These are phyloP conservation scores for Diploptera punctata DNA, from an alignment of 2,888 invertebrate species.

Conservation along the genomic window DNA sequence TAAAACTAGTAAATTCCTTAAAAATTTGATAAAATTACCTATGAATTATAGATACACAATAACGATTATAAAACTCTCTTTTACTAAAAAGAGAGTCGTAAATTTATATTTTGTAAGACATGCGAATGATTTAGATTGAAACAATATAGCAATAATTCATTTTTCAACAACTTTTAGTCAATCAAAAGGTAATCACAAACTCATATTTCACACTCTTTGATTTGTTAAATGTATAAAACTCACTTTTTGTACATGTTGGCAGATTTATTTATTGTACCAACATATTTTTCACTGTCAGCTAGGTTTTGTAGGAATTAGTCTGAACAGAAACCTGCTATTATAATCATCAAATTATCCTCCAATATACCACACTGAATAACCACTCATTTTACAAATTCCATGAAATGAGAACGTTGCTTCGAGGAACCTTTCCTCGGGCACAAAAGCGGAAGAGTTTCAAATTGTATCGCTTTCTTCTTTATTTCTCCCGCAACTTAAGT, in stretches of 20 bases:
- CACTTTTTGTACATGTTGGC: not conserved
- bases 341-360: not conserved
- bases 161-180: not conserved
- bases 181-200: not conserved
- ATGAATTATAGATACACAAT: not conserved
- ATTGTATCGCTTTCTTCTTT: not conserved
- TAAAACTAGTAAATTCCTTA: too few species aligned
- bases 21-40: not conserved
- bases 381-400: not conserved
- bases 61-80: not conserved
- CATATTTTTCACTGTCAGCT: too few species aligned
- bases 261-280: too few species aligned
- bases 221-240: not conserved
- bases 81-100: not conserved
- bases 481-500: not conserved
- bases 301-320: not conserved
- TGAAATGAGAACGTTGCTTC: not conserved
- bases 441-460: not conserved
- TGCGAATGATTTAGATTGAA: not conserved
- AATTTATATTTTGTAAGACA: not conserved
- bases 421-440: not conserved
- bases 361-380: not conserved
- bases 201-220: constrained; percentile 2
- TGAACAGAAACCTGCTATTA: not conserved
- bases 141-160: not conserved